phyloP scores from a whole-genome alignment of 2,888 invertebrate species.

The Villa cingulata region DNA sequence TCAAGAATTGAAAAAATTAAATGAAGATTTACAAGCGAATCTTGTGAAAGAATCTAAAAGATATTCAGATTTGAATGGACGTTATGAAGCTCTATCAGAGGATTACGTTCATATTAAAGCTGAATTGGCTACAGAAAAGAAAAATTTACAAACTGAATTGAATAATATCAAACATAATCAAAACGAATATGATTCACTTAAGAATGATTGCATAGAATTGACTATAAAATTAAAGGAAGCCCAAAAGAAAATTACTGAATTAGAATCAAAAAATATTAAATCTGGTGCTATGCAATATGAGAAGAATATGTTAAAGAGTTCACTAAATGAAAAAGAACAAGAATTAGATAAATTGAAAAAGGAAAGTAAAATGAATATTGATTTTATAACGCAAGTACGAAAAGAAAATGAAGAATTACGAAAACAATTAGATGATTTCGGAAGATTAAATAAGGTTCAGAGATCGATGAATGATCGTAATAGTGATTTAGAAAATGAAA shows the following conservation, averaged over 20 bases:
- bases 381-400: slow-evolving; percentile 58
- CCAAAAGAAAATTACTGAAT: slow-evolving; percentile 26
- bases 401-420: slow-evolving; percentile 68
- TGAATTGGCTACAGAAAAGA: slow-evolving; percentile 67
- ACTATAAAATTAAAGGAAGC: slow-evolving; percentile 25
- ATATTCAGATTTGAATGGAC: slow-evolving; percentile 64
- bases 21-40: slow-evolving; percentile 52
- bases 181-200: slow-evolving; percentile 25
- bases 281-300: slow-evolving; percentile 42
- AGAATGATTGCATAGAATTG: slow-evolving; percentile 29
- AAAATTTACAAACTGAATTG: slow-evolving; percentile 48
- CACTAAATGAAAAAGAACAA: slow-evolving; percentile 58
- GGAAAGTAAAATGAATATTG: slow-evolving; percentile 51
- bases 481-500: slow-evolving; percentile 59
- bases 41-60: slow-evolving; percentile 55
- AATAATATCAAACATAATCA: slow-evolving; percentile 25
- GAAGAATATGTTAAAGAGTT: slow-evolving; percentile 50
- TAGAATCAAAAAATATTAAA: slow-evolving; percentile 27
- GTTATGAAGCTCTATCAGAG: slow-evolving; percentile 72
- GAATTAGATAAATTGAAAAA: slow-evolving; percentile 57
- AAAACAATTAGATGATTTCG: slow-evolving; percentile 70
- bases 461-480: slow-evolving; percentile 64
- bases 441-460: slow-evolving; percentile 70
- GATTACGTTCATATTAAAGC: slow-evolving; percentile 74
- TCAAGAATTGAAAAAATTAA: slow-evolving; percentile 40